Evolutionary conservation across 2,797 vertebrate species (phyloP), one percentile per base, ranked within the genome.

Genomic region (Sphaeramia orbicularis): DNA sequence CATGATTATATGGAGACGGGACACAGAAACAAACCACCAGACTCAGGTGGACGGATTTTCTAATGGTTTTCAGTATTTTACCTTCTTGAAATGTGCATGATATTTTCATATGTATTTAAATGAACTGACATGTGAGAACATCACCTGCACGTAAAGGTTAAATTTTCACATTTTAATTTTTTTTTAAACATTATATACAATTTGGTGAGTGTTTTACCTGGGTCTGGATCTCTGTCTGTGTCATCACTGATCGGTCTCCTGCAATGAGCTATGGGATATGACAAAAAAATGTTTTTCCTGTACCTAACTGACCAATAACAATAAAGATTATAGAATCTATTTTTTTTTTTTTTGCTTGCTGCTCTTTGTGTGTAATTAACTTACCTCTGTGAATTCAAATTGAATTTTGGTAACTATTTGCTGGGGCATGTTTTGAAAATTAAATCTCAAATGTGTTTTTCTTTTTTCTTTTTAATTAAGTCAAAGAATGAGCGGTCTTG

Each of bases 281-380:
- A 87, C 65, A 54, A 81, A 76, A 76, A 67, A 54, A 19, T 52
- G 54, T 83, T 87, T 52, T 82, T 79, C 88, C 90, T 89, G 75
- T 87, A 78, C 84, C 71, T 71, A 80, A 88, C 45, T 83, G 84
- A 89, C 81, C 80, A 81, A 85, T 87, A 87, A 78, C 67, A 89
- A 79, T 90, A 90, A 90, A 91, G 36, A 73, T 64, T 50, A 84
- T 71, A 82, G 48, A 91, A 76, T 69, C 69, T 74, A 14, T 12
- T 59, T 56, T n/a, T 35, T 51, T 74, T 14, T 12, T 59, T 56
- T n/a, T 35, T 51, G 11, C 37, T 50, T 45, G 12, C 18, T 36
- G 53, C 38, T 44, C 14, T 37, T 56, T 45, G 42, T 10, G 37
- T 10, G 7, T 38, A 24, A 21, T 24, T 5, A 24, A 24, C 21